These are phyloP conservation scores for Antechinus stuartii DNA, from an alignment of 2,113 vertebrate genomes.

Conservation along the genomic window DNA sequence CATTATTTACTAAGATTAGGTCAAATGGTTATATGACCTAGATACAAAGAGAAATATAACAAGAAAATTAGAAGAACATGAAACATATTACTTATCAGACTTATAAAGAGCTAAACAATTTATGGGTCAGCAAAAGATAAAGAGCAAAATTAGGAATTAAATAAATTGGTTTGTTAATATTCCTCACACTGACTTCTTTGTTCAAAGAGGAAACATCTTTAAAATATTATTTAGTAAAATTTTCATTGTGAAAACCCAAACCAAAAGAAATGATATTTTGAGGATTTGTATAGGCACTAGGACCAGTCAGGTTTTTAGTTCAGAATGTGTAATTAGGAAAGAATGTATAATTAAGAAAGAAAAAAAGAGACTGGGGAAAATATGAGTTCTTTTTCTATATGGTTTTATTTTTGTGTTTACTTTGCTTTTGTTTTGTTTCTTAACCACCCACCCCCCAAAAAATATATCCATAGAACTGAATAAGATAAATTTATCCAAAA, in stretches of 20 bases:
- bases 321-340: slow-evolving; percentile 15
- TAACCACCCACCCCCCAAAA: not conserved
- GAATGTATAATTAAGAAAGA: slow-evolving; percentile 15
- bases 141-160: not conserved
- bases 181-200: slow-evolving; percentile 25
- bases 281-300: slow-evolving; percentile 24
- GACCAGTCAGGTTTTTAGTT: slow-evolving; percentile 39
- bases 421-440: not conserved
- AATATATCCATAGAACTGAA: not conserved
- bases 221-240: slow-evolving; percentile 40
- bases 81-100: too few relatives aligned
- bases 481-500: not conserved
- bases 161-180: not conserved
- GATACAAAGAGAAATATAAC: too few relatives aligned
- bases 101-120: too few relatives aligned
- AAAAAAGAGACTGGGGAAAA: slow-evolving; percentile 18
- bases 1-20: too few relatives aligned
- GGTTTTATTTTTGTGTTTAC: not conserved
- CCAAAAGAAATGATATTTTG: slow-evolving; percentile 16
- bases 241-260: slow-evolving; percentile 53
- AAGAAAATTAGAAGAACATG: too few relatives aligned
- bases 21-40: too few relatives aligned
- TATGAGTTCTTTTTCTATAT: not conserved
- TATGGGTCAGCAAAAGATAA: not conserved
- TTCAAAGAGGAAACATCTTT: slow-evolving; percentile 37